Conservation (phyloP, 2,113 vertebrate species). For the Bucco capensis region DNA sequence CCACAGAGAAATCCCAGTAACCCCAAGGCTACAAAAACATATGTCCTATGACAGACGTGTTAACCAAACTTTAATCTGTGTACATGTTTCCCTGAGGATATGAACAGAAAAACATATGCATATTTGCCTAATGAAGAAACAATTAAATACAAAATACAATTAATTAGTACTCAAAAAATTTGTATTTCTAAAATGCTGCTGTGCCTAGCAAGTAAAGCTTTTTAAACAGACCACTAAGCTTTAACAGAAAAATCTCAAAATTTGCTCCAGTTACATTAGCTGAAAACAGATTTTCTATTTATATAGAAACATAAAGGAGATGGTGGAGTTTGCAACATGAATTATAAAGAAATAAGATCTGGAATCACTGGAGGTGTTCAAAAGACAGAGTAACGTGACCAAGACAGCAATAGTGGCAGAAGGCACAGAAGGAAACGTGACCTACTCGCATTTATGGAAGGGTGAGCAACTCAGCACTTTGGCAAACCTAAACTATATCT, state of each 20-base stretch:
- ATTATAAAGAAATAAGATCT: not conserved
- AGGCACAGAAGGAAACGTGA: not conserved
- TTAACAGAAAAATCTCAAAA: not conserved
- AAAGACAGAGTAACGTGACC: not conserved
- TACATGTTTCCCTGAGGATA: not conserved
- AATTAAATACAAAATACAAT: not conserved
- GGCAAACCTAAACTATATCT: not conserved
- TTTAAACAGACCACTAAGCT: not conserved
- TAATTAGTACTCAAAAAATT: not conserved
- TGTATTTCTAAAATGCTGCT: not conserved
- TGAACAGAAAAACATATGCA: not conserved
- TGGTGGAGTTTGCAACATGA: not conserved
- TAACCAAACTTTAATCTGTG: not conserved
- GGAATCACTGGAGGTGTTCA: not conserved
- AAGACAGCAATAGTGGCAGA: not conserved
- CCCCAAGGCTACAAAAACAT: not conserved
- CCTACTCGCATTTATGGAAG: not conserved
- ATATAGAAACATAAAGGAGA: not conserved
- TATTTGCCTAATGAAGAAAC: not conserved
- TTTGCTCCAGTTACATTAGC: not conserved
- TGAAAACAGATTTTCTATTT: not conserved
- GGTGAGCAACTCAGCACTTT: not conserved
- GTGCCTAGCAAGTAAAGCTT: not conserved
- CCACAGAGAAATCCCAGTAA: not conserved
- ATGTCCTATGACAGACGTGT: not conserved